Evolutionary conservation across 2,888 invertebrate genomes (phyloP), one percentile per base, ranked within the genome.

Genomic region (Diarsia mendica): DNA sequence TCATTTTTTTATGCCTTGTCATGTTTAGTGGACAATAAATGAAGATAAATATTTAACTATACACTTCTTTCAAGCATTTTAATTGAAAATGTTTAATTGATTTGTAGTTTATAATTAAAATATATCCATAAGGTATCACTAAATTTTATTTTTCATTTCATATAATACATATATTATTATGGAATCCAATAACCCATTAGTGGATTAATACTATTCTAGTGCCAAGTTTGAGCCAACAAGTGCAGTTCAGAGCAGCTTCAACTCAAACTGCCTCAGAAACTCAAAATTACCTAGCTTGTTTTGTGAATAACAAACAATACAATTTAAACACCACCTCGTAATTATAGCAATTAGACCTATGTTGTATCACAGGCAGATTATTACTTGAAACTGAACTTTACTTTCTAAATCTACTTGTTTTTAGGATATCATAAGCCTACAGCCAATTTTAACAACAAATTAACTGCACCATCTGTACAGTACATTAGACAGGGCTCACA

Each of bases 331-430:
- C 80, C 84, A 85, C 84, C 87, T 79, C 77, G 72, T 77, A 84
- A 79, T 81, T 44, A 86, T 83, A 85, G 80, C 51, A 85, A 78
- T 85, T 82, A 88, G 75, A 85, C 87, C 87, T 88, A 88, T 85
- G 87, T 84, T 72, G 77, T 87, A 87, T 88, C 87, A 87, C 88
- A 87, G 88, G 87, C 80, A 84, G 75, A 58, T 85, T 86, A 73
- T 84, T 82, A 84, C 72, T 83, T 84, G 80, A 88, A 87, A 87
- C 70, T 83, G 84, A 84, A 80, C 63, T 51, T 81, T 77, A 72
- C 64, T 75, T 70, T 53, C 70, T 85, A 86, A 77, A 67, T 75
- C 75, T 81, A 79, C 60, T 73, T 61, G 48, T 55, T 71, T 76
- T 63, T 65, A 64, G 33, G 63, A 77, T 81, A 75, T 72, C 63